phyloP scores from a whole-genome alignment of 2,797 vertebrate genomes.

The Megaceryle alcyon region DNA sequence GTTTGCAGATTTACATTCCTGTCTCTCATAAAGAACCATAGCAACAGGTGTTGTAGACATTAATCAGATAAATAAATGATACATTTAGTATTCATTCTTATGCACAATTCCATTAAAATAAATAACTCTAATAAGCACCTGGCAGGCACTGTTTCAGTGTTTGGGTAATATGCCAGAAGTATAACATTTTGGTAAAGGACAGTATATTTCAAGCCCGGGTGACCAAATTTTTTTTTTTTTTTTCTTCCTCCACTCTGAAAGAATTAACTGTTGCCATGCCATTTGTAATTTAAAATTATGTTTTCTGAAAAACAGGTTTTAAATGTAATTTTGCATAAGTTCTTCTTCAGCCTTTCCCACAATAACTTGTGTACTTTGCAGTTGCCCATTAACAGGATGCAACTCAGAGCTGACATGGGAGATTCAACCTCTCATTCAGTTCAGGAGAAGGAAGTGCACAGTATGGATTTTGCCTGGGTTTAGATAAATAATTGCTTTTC shows the following conservation, averaged over 20 bases:
- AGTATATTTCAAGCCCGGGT: neutral
- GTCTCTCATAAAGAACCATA: neutral
- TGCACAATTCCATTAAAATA: neutral
- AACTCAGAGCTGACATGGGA: neutral
- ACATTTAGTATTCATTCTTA: slow-evolving; percentile 1
- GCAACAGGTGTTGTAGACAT: slow-evolving; percentile 4
- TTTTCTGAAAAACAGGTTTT: neutral
- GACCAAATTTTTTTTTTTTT: neutral
- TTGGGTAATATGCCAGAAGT: neutral
- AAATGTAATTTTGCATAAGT: neutral
- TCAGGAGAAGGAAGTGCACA: neutral
- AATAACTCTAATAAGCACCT: slow-evolving; percentile 21
- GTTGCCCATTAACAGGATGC: neutral
- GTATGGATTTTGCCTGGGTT: neutral
- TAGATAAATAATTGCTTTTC: neutral
- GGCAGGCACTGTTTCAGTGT: neutral
- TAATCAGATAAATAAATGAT: slow-evolving; percentile 17
- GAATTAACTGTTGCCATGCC: neutral
- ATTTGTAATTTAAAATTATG: neutral
- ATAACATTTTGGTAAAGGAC: neutral
- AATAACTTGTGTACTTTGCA: neutral
- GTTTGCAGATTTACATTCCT: neutral
- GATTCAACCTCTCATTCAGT: neutral
- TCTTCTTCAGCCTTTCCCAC: neutral
- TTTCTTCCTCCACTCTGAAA: neutral